Evolutionary conservation across 2,797 vertebrate species (phyloP).

Genomic region (Eulemur coronatus): DNA sequence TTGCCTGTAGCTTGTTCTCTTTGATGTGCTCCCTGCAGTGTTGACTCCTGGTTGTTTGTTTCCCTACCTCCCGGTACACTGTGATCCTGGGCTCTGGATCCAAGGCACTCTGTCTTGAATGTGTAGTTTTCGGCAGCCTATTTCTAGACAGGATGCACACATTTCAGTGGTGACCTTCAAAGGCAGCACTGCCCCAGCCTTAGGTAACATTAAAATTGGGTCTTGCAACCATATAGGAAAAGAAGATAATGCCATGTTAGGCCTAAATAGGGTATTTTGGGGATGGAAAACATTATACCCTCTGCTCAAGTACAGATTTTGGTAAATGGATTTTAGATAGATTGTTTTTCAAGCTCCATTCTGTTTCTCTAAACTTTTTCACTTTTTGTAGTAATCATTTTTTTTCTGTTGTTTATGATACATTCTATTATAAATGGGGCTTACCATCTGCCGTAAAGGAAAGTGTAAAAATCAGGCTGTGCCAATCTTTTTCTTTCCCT

Average conservation of each 20-base stretch:
- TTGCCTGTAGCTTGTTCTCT: not conserved
- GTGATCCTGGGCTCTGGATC: not conserved
- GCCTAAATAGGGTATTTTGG: not conserved
- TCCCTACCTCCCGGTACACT: not conserved
- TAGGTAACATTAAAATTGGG: not conserved
- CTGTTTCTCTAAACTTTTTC: slow-evolving; percentile 43
- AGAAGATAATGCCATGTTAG: not conserved
- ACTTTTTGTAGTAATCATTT: slow-evolving; percentile 53
- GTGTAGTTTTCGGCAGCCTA: not conserved
- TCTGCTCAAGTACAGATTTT: not conserved
- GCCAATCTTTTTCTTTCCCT: not conserved
- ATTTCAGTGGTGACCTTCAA: not conserved
- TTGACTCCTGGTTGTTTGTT: not conserved
- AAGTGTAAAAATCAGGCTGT: slow-evolving; percentile 34
- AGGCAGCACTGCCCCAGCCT: not conserved
- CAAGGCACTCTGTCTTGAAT: not conserved
- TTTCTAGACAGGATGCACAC: not conserved
- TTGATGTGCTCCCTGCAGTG: too few relatives aligned
- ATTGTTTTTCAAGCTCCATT: slow-evolving; percentile 37
- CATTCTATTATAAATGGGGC: slow-evolving; percentile 53
- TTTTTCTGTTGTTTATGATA: slow-evolving; percentile 37
- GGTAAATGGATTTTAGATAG: slow-evolving; percentile 45
- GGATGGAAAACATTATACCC: not conserved
- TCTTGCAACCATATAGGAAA: not conserved
- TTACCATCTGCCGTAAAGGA: slow-evolving; percentile 47